A percentile compares a stretch with the other conserved stretches of the same genome.
phyloP scores from a whole-genome alignment of 2,113 vertebrate genomes.

The Corythornis cristatus region DNA sequence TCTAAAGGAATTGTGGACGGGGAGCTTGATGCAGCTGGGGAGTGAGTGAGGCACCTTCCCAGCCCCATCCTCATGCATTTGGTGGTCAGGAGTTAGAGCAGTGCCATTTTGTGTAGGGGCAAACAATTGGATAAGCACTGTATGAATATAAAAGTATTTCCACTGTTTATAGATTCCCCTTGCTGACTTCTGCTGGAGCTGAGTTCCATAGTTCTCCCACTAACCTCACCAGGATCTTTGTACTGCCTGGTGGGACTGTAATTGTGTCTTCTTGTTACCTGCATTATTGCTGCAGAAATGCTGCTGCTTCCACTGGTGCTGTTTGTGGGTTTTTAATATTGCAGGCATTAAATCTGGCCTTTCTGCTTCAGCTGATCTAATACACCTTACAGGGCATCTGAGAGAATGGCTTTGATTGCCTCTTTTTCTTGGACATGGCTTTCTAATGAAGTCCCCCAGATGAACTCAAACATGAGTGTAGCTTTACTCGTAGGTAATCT shows the following conservation, averaged over 20 bases:
- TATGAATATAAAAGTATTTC: neutral
- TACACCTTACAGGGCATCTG: neutral
- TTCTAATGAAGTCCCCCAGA: neutral
- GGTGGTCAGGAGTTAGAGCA: neutral
- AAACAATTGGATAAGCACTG: neutral
- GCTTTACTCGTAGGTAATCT: neutral
- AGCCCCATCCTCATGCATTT: neutral
- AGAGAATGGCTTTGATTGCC: neutral
- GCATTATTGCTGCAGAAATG: neutral
- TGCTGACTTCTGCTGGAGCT: neutral
- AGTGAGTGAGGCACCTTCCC: neutral
- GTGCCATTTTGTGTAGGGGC: neutral
- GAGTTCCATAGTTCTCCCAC: neutral
- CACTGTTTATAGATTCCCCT: neutral
- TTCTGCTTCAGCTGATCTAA: neutral
- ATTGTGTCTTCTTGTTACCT: neutral
- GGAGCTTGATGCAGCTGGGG: neutral
- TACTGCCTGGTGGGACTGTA: neutral
- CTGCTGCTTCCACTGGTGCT: neutral
- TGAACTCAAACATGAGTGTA: accelerated
- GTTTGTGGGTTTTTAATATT: neutral
- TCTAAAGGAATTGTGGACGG: neutral
- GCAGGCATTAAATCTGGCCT: neutral
- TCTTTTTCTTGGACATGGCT: neutral
- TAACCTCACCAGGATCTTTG: neutral